These are phyloP conservation scores for Drosophila trichaetosa DNA, from an alignment of 2,888 invertebrate species.

Conservation along the genomic window DNA sequence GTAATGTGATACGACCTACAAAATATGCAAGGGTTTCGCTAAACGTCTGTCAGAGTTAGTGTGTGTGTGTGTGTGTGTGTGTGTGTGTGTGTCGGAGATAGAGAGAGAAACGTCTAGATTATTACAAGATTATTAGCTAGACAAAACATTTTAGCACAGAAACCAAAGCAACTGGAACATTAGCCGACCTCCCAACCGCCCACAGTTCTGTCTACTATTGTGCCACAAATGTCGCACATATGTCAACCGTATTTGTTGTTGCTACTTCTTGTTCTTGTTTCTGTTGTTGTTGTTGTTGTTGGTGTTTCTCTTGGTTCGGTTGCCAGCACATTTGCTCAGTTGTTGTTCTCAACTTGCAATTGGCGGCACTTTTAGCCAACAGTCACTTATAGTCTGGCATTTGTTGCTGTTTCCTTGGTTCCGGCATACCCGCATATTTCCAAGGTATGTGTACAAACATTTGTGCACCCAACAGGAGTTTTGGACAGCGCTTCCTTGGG, in stretches of 20 bases:
- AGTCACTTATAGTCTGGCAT: constrained; percentile 43
- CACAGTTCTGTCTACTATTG: constrained; percentile 43
- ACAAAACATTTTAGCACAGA: constrained; percentile 79
- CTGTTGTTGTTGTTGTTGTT: constrained; percentile 34
- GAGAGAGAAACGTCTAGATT: constrained; percentile 56
- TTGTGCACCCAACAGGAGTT: constrained; percentile 39
- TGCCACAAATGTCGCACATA: constrained; percentile 77
- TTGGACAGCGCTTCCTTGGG: constrained; percentile 36
- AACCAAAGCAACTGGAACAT: constrained; percentile 83
- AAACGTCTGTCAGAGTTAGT: constrained; percentile 26
- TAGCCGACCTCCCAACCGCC: constrained; percentile 54
- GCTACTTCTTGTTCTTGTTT: constrained; percentile 15
- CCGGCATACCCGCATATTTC: constrained; percentile 43
- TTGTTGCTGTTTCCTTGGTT: constrained; percentile 72
- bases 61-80: neutral
- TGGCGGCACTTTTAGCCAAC: constrained; percentile 74
- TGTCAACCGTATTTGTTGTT: constrained; percentile 61
- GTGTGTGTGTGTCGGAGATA: constrained; percentile 3
- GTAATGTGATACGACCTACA: constrained; percentile 54
- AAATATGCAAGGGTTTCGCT: constrained; percentile 25
- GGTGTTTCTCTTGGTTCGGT: constrained; percentile 40
- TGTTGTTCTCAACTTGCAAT: constrained; percentile 53
- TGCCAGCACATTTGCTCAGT: constrained; percentile 55
- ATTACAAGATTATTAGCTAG: constrained; percentile 77
- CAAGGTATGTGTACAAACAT: constrained; percentile 47